Base-by-base conservation (phyloP, 2,113 vertebrate genomes). In the Psettodes erumei region DNA sequence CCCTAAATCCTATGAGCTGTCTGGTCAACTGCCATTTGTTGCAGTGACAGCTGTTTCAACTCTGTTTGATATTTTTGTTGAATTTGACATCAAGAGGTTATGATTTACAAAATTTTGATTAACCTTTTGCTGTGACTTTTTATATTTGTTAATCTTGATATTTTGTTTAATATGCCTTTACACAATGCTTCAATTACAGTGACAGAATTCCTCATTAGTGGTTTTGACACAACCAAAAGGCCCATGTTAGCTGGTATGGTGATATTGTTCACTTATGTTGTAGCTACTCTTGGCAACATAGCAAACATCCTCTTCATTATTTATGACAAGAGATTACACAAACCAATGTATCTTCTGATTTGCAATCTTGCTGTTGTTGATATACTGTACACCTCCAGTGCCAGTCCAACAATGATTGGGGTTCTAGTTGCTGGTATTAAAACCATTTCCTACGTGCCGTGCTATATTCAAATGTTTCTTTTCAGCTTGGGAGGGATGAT, bases 311-410 rank as follows among this genome's bases (percentile, higher is more conserved):
- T 56, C 3, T 69, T 86, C 1, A 79, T 86, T 56, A 30, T 76
- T 21, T 63, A 4, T 50, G 83, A 87, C 59, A 79, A 75, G 37
- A 75, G 27, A 40, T 40, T 89, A 40, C 83, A 89, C 45, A 84
- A 87, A 63, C 88, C 88, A n/a, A n/a, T n/a, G n/a, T n/a, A n/a
- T n/a, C n/a, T n/a, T n/a, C n/a, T n/a, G n/a, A n/a, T n/a, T n/a
- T n/a, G n/a, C n/a, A n/a, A n/a, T n/a, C n/a, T n/a, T n/a, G n/a
- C n/a, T n/a, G n/a, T n/a, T n/a, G n/a, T n/a, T n/a, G n/a, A n/a
- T n/a, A n/a, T n/a, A n/a, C n/a, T n/a, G n/a, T n/a, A n/a, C n/a
- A n/a, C n/a, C n/a, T n/a, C n/a, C n/a, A n/a, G n/a, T n/a, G n/a
- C n/a, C n/a, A n/a, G n/a, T n/a, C n/a, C n/a, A n/a, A n/a, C n/a